Evolutionary conservation across 2,888 invertebrate genomes (phyloP).

Genomic region (Limnephilus marmoratus): DNA sequence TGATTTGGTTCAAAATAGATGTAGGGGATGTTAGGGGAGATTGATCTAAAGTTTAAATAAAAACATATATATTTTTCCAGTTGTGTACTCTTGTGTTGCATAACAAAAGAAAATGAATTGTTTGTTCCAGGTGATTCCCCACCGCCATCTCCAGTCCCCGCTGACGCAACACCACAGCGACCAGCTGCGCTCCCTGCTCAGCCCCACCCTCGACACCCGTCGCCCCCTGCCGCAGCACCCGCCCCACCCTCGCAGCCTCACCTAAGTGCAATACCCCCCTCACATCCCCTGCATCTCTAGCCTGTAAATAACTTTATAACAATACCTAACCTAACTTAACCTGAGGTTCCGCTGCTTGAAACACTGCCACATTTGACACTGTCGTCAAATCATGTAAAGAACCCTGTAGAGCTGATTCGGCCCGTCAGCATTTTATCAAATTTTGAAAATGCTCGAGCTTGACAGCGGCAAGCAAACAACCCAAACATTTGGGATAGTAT

Average conservation of each 20-base stretch:
- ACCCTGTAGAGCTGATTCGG: background rate
- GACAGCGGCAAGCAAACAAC: background rate
- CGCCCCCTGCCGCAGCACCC: conserved; percentile 70
- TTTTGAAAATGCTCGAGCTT: background rate
- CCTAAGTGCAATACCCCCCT: conserved; percentile 52
- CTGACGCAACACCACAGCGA: conserved; percentile 73
- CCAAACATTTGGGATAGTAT: background rate
- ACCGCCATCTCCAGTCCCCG: conserved; percentile 82
- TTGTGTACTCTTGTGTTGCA: no score
- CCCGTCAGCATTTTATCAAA: background rate
- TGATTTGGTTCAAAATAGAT: no score
- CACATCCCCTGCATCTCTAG: conserved; percentile 2
- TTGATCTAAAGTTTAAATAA: no score
- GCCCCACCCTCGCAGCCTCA: conserved; percentile 62
- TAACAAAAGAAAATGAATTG: background rate
- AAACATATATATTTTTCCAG: no score
- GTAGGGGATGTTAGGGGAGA: no score
- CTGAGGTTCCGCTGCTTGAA: background rate
- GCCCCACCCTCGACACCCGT: conserved; percentile 77
- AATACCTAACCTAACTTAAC: background rate
- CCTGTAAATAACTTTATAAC: background rate
- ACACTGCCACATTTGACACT: background rate
- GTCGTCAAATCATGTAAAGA: background rate
- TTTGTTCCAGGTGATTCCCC: conserved; percentile 78
- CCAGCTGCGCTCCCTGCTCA: conserved; percentile 77